phyloP scores from a whole-genome alignment of 2,888 invertebrate species.

The Himalopsyche tibetana region DNA sequence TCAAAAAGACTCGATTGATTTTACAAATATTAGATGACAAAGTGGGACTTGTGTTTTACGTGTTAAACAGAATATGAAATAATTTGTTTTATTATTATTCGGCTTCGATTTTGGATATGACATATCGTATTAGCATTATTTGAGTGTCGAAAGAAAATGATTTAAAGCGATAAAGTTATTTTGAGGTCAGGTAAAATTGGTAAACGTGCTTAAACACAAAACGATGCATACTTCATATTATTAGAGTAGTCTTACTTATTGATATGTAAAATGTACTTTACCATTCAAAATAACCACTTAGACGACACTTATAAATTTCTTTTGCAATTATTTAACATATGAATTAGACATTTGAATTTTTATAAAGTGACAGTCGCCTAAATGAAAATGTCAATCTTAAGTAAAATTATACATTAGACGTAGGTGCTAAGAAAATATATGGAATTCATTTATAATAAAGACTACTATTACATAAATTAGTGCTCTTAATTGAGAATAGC shows the following conservation, averaged over 20 bases:
- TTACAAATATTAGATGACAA: slow-evolving; percentile 32
- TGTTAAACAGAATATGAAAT: not conserved
- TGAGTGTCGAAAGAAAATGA: slow-evolving; percentile 17
- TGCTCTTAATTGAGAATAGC: too few species aligned
- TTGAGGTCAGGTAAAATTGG: not conserved
- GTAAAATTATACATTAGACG: too few species aligned
- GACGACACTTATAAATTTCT: too few species aligned
- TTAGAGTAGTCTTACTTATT: not conserved
- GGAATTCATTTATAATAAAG: too few species aligned
- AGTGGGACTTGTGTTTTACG: slow-evolving; percentile 36
- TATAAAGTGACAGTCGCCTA: too few species aligned
- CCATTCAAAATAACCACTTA: too few species aligned
- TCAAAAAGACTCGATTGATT: slow-evolving; percentile 12
- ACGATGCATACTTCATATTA: not conserved
- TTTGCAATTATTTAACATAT: too few species aligned
- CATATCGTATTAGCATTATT: slow-evolving; percentile 22
- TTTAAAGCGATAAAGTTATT: slow-evolving; percentile 13
- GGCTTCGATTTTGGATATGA: slow-evolving; percentile 15
- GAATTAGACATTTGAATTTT: too few species aligned
- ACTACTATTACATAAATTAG: too few species aligned
- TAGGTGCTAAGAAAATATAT: too few species aligned
- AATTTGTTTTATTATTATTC: slow-evolving; percentile 22
- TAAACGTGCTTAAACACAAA: slow-evolving; percentile 1
- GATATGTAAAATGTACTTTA: not conserved
- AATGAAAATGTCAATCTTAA: too few species aligned